Percentiles rank a stretch among this genome's conserved stretches.
Conservation (phyloP, 2,113 vertebrate genomes). For the Potamarius usumacintae region DNA sequence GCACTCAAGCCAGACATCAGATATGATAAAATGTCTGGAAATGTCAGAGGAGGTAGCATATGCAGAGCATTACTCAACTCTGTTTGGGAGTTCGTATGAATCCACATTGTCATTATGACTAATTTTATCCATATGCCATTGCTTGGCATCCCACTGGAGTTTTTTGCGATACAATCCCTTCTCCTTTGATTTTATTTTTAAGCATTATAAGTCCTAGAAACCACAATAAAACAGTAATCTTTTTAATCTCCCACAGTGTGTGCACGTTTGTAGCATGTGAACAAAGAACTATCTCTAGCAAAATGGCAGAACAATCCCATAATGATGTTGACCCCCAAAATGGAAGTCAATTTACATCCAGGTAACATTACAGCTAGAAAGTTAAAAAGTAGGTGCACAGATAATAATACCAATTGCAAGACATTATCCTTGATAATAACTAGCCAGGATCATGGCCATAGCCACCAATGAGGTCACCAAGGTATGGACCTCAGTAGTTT, state of each 20-base stretch:
- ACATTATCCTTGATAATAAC: background rate
- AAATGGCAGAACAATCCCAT: background rate
- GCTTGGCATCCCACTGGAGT: background rate
- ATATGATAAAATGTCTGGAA: conserved; percentile 9
- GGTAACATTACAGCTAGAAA: background rate
- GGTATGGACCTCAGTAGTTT: too few relatives aligned
- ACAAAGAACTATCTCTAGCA: background rate
- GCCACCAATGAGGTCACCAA: too few relatives aligned
- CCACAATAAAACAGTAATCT: background rate
- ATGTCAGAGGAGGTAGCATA: conserved; percentile 17
- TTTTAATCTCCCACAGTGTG: background rate
- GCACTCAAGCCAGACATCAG: background rate
- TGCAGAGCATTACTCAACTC: conserved; percentile 16
- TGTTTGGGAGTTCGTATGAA: conserved; percentile 3
- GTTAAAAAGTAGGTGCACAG: background rate
- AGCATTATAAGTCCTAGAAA: background rate
- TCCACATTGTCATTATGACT: conserved; percentile 21
- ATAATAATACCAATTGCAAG: background rate
- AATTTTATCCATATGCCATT: conserved; percentile 27
- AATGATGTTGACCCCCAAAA: background rate
- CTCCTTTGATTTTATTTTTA: background rate
- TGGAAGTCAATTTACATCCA: background rate
- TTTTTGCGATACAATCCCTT: background rate
- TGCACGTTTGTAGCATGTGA: too few relatives aligned
- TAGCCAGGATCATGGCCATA: too few relatives aligned